phyloP scores from a whole-genome alignment of 2,888 invertebrate genomes.

The Caenorhabditis sp. region DNA sequence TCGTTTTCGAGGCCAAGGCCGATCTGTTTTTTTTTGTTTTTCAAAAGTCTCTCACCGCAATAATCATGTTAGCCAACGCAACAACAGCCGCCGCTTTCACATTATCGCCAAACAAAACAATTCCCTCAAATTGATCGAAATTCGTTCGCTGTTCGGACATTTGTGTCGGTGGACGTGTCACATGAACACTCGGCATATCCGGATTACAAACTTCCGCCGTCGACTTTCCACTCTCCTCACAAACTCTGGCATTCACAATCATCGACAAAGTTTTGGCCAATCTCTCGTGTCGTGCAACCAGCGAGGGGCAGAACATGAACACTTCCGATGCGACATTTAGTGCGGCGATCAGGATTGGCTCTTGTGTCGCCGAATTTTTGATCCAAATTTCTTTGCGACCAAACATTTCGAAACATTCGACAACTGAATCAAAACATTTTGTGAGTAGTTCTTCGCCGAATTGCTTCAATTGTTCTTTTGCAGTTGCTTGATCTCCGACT shows the following conservation, averaged over 20 bases:
- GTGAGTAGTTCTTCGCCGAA: conserved; percentile 12
- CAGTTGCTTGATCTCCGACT: conserved; percentile 22
- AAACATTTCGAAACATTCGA: conserved; percentile 31
- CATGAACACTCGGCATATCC: conserved; percentile 23
- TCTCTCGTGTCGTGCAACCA: conserved; percentile 23
- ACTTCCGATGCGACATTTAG: conserved; percentile 24
- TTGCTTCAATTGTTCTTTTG: conserved; percentile 4
- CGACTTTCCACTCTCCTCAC: neutral
- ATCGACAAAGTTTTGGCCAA: conserved; percentile 29
- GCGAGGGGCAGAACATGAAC: conserved; percentile 20
- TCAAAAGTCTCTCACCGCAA: conserved; percentile 25
- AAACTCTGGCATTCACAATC: conserved; percentile 22
- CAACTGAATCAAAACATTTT: conserved; percentile 33
- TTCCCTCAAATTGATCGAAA: conserved; percentile 4
- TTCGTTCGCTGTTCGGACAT: conserved; percentile 17
- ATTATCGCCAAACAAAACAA: conserved; percentile 22
- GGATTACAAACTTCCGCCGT: conserved; percentile 15
- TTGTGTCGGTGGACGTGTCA: conserved; percentile 23
- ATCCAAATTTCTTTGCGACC: conserved; percentile 25
- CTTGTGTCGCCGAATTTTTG: conserved; percentile 11
- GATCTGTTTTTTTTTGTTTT: no score
- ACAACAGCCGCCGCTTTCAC: conserved; percentile 24
- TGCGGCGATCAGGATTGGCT: conserved; percentile 12
- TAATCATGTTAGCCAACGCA: conserved; percentile 29
- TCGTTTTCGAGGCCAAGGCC: no score